Conservation (phyloP, 1,140 invertebrate species). For the Melanaphis sacchari region DNA sequence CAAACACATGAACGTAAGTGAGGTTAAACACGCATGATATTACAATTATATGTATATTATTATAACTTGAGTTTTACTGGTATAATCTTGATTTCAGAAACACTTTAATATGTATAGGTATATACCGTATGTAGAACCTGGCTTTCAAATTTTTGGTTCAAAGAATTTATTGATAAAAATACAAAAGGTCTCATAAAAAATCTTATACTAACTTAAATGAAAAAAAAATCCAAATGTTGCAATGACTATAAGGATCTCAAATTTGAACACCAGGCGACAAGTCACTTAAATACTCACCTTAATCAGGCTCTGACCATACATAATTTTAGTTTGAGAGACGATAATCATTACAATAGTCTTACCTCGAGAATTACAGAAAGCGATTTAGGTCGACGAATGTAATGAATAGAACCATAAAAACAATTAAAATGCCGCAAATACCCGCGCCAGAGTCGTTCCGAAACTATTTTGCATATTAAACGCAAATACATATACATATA, state of each 20-base stretch:
- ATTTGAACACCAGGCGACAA: neutral
- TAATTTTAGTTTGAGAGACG: neutral
- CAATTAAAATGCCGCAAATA: conserved; percentile 44
- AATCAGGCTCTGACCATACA: neutral
- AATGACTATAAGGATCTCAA: neutral
- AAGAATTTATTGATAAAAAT: too few relatives aligned
- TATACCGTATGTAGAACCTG: neutral
- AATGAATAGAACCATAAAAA: conserved; percentile 52
- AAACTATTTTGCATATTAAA: conserved; percentile 37
- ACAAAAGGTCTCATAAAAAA: neutral
- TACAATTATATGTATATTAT: neutral
- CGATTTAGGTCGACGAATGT: neutral
- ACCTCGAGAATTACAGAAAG: neutral
- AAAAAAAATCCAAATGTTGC: neutral
- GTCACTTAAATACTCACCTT: neutral
- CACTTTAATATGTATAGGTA: neutral
- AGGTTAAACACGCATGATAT: neutral
- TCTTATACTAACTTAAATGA: neutral
- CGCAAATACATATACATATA: neutral
- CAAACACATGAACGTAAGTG: neutral
- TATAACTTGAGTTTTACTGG: neutral
- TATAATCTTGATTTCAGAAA: neutral
- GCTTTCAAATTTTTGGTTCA: neutral
- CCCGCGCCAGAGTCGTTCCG: neutral
- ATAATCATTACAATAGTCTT: neutral